phyloP scores from a whole-genome alignment of 2,113 vertebrate species.

The Cryptoleucopteryx plumbea region DNA sequence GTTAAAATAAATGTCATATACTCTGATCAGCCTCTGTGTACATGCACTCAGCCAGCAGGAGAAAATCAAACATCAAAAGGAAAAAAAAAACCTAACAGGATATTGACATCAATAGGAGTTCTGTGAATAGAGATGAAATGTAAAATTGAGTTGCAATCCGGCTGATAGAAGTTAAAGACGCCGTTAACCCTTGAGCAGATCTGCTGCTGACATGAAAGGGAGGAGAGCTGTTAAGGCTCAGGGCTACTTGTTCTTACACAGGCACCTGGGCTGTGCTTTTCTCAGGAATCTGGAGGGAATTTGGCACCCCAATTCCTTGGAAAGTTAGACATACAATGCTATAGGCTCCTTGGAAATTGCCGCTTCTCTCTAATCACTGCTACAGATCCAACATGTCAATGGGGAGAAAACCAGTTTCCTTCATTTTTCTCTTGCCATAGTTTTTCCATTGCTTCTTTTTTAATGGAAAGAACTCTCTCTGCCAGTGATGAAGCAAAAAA shows the following conservation, averaged over 20 bases:
- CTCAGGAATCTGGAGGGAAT: background rate
- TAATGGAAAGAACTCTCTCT: background rate
- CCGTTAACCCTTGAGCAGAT: conserved; percentile 12
- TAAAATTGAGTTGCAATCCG: background rate
- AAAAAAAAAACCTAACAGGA: background rate
- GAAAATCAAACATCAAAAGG: conserved; percentile 58
- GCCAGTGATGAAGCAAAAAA: background rate
- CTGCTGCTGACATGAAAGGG: background rate
- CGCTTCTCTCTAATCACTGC: background rate
- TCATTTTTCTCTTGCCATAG: background rate
- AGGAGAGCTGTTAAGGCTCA: background rate
- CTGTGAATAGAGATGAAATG: conserved; percentile 25
- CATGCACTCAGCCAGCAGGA: conserved; percentile 2
- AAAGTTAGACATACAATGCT: background rate
- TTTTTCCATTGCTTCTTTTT: background rate
- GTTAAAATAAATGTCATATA: background rate
- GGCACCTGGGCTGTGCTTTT: background rate
- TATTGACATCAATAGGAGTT: conserved; percentile 53
- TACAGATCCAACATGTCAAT: background rate
- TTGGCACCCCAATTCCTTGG: background rate
- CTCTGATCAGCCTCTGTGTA: conserved; percentile 45
- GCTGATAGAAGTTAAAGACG: background rate
- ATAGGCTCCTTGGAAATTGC: background rate
- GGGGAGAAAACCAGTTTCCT: background rate
- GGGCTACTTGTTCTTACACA: background rate